Percentiles rank a stretch among this genome's conserved stretches.
Conservation (phyloP, 2,797 vertebrate species). For the Sebastes melanostomus region DNA sequence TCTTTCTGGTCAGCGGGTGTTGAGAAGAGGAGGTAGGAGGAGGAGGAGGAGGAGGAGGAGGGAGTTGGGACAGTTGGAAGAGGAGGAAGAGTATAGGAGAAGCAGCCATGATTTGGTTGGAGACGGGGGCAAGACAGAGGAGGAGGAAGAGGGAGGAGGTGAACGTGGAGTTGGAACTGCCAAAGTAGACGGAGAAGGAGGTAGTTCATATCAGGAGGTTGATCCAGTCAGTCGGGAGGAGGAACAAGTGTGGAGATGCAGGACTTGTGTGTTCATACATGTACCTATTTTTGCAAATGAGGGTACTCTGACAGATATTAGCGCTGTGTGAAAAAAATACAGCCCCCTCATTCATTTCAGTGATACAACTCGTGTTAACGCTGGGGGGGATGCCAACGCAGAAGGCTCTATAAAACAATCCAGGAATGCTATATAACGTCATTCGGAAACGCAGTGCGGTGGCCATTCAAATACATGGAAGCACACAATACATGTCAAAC, state of each 20-base stretch:
- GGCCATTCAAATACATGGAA: neutral
- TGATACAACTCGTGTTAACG: neutral
- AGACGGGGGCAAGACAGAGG: constrained; percentile 64
- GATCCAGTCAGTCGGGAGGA: neutral
- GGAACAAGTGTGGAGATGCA: neutral
- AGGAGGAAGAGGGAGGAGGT: neutral
- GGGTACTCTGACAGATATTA: neutral
- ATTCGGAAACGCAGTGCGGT: neutral
- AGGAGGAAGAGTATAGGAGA: neutral
- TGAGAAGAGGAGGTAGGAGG: neutral
- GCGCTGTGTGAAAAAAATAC: neutral
- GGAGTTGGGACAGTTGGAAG: constrained; percentile 6
- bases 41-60: neutral
- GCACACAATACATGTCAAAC: neutral
- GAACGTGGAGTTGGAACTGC: neutral
- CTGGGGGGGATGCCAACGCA: neutral
- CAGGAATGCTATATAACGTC: neutral
- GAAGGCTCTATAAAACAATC: neutral
- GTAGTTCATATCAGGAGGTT: constrained; percentile 4
- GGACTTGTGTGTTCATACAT: neutral
- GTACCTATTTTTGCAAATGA: neutral
- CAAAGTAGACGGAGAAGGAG: constrained; percentile 1
- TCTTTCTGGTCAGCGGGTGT: constrained; percentile 20
- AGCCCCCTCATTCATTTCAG: neutral
- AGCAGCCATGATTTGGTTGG: constrained; percentile 16